A percentile compares a stretch with the other conserved stretches of the same genome.
These are phyloP conservation scores for Eupsittula cactorum DNA, from an alignment of 2,113 vertebrate genomes.

Conservation along the genomic window DNA sequence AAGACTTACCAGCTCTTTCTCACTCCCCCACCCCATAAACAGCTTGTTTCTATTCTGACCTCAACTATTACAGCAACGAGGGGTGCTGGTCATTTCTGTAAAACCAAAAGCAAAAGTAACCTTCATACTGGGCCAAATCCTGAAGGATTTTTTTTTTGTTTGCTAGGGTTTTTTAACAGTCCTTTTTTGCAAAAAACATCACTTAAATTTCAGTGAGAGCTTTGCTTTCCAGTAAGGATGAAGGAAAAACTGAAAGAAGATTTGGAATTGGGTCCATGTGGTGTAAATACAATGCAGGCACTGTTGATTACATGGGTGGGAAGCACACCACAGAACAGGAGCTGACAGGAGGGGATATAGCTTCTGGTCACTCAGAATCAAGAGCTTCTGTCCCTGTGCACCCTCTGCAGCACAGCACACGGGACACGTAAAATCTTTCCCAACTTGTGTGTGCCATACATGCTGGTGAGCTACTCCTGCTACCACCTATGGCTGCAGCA, in stretches of 20 bases:
- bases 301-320: not conserved
- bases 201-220: not conserved
- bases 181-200: not conserved
- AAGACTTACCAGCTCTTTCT: not conserved
- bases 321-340: not conserved
- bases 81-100: not conserved
- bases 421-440: not conserved
- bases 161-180: not conserved
- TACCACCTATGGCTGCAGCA: not conserved
- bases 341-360: not conserved
- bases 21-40: not conserved
- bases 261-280: not conserved
- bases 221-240: not conserved
- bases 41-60: not conserved
- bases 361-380: not conserved
- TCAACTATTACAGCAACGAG: not conserved
- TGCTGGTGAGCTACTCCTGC: not conserved
- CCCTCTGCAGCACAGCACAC: not conserved
- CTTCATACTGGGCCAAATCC: not conserved
- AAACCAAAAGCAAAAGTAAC: not conserved
- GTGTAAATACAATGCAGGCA: not conserved
- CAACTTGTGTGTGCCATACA: fast-evolving
- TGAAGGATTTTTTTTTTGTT: not conserved
- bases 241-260: not conserved
- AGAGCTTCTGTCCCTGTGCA: not conserved